Percentiles rank a stretch among this genome's conserved stretches.
Evolutionary conservation across 2,797 vertebrate species (phyloP).

Genomic region (Xenopus petersii): DNA sequence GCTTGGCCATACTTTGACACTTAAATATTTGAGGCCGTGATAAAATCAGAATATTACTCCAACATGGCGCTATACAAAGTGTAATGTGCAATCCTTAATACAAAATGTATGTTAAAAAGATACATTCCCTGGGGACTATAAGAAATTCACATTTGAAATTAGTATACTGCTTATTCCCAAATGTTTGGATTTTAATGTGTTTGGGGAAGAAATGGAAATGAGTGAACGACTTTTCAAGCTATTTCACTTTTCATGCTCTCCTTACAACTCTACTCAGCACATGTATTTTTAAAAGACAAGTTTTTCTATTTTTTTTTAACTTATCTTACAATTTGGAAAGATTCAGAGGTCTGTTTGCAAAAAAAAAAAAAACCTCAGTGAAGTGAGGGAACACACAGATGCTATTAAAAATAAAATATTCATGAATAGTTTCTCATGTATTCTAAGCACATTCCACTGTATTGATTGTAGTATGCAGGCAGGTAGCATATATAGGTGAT

Average conservation of each 20-base stretch:
- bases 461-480: too few species aligned
- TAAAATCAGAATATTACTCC: slow-evolving; percentile 81
- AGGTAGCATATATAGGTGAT: too few species aligned
- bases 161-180: slow-evolving; percentile 59
- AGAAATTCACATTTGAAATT: slow-evolving; percentile 58
- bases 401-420: too few species aligned
- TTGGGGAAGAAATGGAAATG: slow-evolving; percentile 60
- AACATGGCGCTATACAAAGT: slow-evolving; percentile 70
- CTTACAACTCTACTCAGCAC: slow-evolving; percentile 40
- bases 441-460: too few species aligned
- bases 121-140: slow-evolving; percentile 55
- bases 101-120: slow-evolving; percentile 65
- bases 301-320: slow-evolving; percentile 31
- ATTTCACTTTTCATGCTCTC: slow-evolving; percentile 47
- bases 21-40: slow-evolving; percentile 80
- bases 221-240: slow-evolving; percentile 52
- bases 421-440: too few species aligned
- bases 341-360: too few species aligned
- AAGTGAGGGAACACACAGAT: too few species aligned
- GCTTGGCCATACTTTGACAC: slow-evolving; percentile 78
- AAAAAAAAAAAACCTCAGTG: too few species aligned
- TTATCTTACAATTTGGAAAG: slow-evolving; percentile 15
- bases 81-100: slow-evolving; percentile 59
- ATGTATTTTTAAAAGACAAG: slow-evolving; percentile 38
- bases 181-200: slow-evolving; percentile 49